A percentile compares a stretch with the other conserved stretches of the same genome.
Conservation (phyloP, 2,888 invertebrate genomes). For the Cybosia mesomella region DNA sequence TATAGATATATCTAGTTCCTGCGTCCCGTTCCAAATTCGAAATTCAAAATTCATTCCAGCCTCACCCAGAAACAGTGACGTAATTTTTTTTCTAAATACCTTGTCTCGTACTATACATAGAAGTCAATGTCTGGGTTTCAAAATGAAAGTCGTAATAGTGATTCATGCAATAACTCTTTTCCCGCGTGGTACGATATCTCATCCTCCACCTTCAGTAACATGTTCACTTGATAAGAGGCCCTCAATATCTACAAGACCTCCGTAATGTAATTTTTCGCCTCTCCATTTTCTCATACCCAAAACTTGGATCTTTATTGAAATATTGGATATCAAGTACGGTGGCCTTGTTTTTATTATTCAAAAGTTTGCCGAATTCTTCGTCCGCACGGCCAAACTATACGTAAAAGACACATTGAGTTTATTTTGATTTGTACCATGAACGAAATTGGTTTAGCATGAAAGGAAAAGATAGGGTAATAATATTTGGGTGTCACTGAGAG, state of each 20-base stretch:
- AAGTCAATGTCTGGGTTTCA: conserved; percentile 15
- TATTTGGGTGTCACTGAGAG: conserved; percentile 56
- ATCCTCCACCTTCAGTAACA: conserved; percentile 49
- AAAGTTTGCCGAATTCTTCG: conserved; percentile 70
- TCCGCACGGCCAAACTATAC: conserved; percentile 57
- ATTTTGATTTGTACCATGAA: conserved; percentile 68
- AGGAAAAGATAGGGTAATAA: conserved; percentile 62
- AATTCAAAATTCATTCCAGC: neutral
- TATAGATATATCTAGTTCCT: neutral
- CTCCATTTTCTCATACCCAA: conserved; percentile 78
- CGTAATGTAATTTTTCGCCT: conserved; percentile 84
- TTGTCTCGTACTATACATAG: neutral
- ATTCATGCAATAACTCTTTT: conserved; percentile 44
- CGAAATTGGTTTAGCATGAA: conserved; percentile 66
- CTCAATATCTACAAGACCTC: conserved; percentile 77
- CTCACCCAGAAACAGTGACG: neutral
- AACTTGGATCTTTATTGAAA: conserved; percentile 83
- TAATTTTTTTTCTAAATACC: neutral
- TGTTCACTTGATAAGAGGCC: conserved; percentile 65
- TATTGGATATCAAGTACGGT: conserved; percentile 84
- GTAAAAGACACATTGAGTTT: conserved; percentile 69
- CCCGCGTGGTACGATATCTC: conserved; percentile 34
- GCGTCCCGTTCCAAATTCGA: neutral
- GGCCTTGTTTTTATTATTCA: conserved; percentile 81
- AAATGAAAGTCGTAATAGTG: conserved; percentile 43